These are phyloP conservation scores for Drosophila putrida DNA, from an alignment of 2,888 invertebrate genomes.

Conservation along the genomic window DNA sequence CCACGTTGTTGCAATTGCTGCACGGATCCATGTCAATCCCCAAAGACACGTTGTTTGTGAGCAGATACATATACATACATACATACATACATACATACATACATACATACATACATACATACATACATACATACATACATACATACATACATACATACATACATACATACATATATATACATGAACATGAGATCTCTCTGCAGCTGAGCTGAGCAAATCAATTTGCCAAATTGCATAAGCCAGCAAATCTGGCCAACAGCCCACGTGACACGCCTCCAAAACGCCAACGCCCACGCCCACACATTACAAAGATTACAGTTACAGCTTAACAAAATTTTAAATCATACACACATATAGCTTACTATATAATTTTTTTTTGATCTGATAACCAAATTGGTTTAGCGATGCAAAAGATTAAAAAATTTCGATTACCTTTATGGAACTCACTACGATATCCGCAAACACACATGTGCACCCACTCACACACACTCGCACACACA, in stretches of 20 bases:
- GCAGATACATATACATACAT: too few species aligned
- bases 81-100: neutral
- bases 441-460: slow-evolving; percentile 12
- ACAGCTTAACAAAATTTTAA: slow-evolving; percentile 14
- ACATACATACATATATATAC: neutral
- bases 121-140: too few species aligned
- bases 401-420: slow-evolving; percentile 44
- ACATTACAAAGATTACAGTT: slow-evolving; percentile 16
- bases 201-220: slow-evolving; percentile 37
- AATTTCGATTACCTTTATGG: slow-evolving; percentile 59
- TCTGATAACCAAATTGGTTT: slow-evolving; percentile 30
- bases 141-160: too few species aligned
- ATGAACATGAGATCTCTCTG: slow-evolving; percentile 10
- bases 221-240: slow-evolving; percentile 57
- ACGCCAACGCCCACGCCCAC: neutral
- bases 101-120: too few species aligned
- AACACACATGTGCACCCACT: slow-evolving; percentile 3
- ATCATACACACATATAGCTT: neutral
- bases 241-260: slow-evolving; percentile 2
- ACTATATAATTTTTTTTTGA: neutral
- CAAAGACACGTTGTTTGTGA: slow-evolving; percentile 13
- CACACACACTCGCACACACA: slow-evolving; percentile 3
- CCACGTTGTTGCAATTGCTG: slow-evolving; percentile 30
- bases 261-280: slow-evolving; percentile 10
- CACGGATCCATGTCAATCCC: slow-evolving; percentile 17